Percentiles rank a stretch among this genome's conserved stretches.
Conservation (phyloP, 2,888 invertebrate genomes). For the Xestia sexstrigata region DNA sequence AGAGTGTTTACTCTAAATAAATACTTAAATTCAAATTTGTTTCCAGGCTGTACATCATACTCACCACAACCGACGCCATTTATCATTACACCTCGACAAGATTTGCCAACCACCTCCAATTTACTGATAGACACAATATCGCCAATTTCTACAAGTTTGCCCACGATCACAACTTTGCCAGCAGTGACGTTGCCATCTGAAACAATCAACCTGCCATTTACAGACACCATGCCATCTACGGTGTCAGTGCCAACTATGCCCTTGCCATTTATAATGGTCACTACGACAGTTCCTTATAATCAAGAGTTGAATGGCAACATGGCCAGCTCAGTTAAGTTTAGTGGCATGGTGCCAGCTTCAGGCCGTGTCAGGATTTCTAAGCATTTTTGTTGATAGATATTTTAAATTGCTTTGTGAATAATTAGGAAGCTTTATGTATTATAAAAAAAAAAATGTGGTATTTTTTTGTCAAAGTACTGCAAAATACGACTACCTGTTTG, state of each 20-base stretch:
- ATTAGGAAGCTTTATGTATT: not conserved
- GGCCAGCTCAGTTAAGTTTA: constrained; percentile 34
- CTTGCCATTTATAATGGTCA: constrained; percentile 32
- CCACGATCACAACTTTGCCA: constrained; percentile 30
- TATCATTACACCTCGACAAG: not conserved
- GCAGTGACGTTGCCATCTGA: constrained; percentile 7
- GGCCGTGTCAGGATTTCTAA: constrained; percentile 52
- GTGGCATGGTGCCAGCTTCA: constrained; percentile 54
- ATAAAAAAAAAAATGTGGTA: not conserved
- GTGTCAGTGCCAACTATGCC: constrained; percentile 24
- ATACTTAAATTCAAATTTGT: not conserved
- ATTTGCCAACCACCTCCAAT: not conserved
- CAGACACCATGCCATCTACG: not conserved
- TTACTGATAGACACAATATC: not conserved
- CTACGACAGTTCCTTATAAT: constrained; percentile 17
- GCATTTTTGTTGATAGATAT: constrained; percentile 33
- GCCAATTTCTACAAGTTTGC: not conserved
- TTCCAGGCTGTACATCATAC: constrained; percentile 27
- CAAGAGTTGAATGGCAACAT: constrained; percentile 4
- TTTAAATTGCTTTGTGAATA: not conserved
- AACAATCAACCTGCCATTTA: not conserved
- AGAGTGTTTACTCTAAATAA: not conserved
- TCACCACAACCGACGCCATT: constrained; percentile 19
- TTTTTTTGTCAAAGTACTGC: not conserved
- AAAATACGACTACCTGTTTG: not conserved